Percentiles rank a stretch among this genome's conserved stretches.
Conservation (phyloP, 2,797 vertebrate genomes). For the Percopsis omiscomaycus region DNA sequence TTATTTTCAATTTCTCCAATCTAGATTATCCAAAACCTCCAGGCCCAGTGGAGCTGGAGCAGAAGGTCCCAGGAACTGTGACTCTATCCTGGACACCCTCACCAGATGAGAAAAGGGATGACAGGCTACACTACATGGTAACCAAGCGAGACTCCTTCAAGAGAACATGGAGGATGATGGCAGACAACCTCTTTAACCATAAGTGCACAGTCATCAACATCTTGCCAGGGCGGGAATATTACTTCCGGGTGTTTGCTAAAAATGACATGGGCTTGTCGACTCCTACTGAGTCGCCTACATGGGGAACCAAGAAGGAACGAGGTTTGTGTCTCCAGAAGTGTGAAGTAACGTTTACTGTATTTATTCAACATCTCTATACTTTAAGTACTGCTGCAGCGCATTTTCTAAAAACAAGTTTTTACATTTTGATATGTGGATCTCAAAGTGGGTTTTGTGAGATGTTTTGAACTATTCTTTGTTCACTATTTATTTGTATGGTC, state of each 20-base stretch:
- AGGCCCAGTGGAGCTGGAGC: slow-evolving; percentile 78
- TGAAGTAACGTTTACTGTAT: background rate
- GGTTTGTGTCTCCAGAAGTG: slow-evolving; percentile 67
- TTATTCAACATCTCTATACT: background rate
- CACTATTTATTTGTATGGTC: too few species aligned
- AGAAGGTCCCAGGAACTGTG: slow-evolving; percentile 85
- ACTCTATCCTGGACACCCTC: slow-evolving; percentile 87
- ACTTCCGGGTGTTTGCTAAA: slow-evolving; percentile 88
- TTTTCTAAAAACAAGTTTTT: background rate
- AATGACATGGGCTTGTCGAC: slow-evolving; percentile 84
- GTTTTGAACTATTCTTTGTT: too few species aligned
- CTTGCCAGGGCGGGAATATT: slow-evolving; percentile 83
- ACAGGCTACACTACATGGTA: slow-evolving; percentile 82
- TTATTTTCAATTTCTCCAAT: background rate
- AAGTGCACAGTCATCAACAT: slow-evolving; percentile 83
- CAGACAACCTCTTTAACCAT: slow-evolving; percentile 86
- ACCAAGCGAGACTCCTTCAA: slow-evolving; percentile 80
- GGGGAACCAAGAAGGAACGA: slow-evolving; percentile 75
- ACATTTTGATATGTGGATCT: too few species aligned
- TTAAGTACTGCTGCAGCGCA: background rate
- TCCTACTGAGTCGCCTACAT: slow-evolving; percentile 80
- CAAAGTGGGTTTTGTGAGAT: too few species aligned
- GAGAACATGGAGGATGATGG: slow-evolving; percentile 76
- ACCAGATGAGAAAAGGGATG: slow-evolving; percentile 82
- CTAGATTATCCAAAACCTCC: slow-evolving; percentile 85